Conservation (phyloP, 2,888 invertebrate species). For the Eristalis pertinax region DNA sequence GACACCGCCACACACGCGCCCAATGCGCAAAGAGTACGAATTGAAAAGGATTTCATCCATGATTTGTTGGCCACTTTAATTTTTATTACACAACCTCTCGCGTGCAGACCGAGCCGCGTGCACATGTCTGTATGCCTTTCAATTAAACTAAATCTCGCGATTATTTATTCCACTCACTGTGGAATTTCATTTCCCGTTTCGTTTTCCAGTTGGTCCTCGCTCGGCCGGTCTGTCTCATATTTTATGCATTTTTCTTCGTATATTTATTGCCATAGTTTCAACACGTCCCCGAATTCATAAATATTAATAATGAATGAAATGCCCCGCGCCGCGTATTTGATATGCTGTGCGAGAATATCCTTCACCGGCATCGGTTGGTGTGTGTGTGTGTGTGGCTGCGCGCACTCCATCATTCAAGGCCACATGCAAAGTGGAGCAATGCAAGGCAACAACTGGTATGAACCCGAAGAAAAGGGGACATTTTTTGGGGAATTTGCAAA, state of each 20-base stretch:
- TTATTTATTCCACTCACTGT: conserved; percentile 48
- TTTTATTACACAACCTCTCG: conserved; percentile 15
- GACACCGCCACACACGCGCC: background rate
- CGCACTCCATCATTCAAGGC: conserved; percentile 46
- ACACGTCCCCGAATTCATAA: conserved; percentile 66
- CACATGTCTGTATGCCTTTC: conserved; percentile 24
- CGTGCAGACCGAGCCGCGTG: background rate
- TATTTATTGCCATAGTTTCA: conserved; percentile 66
- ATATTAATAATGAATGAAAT: conserved; percentile 61
- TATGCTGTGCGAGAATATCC: background rate
- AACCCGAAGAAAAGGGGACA: conserved; percentile 6
- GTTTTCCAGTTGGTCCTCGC: conserved; percentile 3
- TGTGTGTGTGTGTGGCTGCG: background rate
- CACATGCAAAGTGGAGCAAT: conserved; percentile 22
- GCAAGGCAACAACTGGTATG: background rate
- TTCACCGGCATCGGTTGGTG: too few relatives aligned
- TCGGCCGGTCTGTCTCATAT: conserved; percentile 30
- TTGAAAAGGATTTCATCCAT: background rate
- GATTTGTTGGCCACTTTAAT: conserved; percentile 36
- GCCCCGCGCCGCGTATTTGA: background rate
- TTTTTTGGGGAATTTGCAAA: conserved; percentile 27
- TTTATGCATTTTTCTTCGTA: conserved; percentile 56
- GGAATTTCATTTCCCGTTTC: conserved; percentile 49
- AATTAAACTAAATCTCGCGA: conserved; percentile 46
- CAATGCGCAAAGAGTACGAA: background rate